These are phyloP conservation scores for Allygus modestus DNA, from an alignment of 2,888 invertebrate species.

Conservation along the genomic window DNA sequence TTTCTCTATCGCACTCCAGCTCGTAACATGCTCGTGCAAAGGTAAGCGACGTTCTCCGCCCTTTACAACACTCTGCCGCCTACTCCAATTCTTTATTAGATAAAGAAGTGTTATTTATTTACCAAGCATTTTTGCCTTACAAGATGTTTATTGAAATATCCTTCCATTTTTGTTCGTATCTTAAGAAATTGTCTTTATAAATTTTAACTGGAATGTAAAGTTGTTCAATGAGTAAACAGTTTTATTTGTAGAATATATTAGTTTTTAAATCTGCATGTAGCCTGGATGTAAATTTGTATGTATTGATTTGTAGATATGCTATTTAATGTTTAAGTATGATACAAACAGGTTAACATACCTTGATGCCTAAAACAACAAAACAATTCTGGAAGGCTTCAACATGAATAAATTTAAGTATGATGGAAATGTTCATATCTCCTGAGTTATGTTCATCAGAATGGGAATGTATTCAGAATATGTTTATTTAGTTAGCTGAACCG, in stretches of 20 bases:
- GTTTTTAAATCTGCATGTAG: too few relatives aligned
- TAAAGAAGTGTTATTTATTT: neutral
- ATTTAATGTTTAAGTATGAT: too few relatives aligned
- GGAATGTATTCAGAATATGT: neutral
- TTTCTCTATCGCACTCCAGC: conserved; percentile 60
- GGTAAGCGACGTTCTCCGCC: conserved; percentile 23
- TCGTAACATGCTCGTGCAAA: conserved; percentile 41
- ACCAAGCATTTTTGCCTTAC: neutral
- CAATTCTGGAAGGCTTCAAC: too few relatives aligned
- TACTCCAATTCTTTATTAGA: neutral
- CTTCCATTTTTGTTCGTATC: neutral
- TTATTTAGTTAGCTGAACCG: neutral
- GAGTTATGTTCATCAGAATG: neutral
- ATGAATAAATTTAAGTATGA: too few relatives aligned
- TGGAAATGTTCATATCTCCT: neutral
- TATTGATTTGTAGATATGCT: too few relatives aligned
- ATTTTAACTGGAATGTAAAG: too few relatives aligned
- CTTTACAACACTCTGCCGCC: neutral
- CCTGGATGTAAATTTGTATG: too few relatives aligned
- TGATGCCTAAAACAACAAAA: too few relatives aligned
- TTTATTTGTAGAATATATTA: too few relatives aligned
- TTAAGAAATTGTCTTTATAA: too few relatives aligned
- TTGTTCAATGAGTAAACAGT: too few relatives aligned
- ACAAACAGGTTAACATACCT: too few relatives aligned
- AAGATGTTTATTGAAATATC: neutral